These are phyloP conservation scores for Lonchura striata DNA, from an alignment of 2,113 vertebrate genomes.

Conservation along the genomic window DNA sequence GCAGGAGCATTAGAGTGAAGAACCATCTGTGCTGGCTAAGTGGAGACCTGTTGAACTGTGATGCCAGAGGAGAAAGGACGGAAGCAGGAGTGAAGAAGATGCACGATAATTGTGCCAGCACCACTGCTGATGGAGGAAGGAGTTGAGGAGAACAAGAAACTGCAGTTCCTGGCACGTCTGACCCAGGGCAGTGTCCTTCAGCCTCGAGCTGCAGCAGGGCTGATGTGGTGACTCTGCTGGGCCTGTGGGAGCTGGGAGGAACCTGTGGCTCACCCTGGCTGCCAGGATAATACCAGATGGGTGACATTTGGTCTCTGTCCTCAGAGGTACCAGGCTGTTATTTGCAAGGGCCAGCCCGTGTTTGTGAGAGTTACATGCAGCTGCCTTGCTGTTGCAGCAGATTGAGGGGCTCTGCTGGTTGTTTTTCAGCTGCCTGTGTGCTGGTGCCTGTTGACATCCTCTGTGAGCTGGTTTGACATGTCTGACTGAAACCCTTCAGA, in stretches of 20 bases:
- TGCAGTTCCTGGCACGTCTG: background rate
- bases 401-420: background rate
- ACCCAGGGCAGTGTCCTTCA: background rate
- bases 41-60: background rate
- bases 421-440: background rate
- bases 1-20: background rate
- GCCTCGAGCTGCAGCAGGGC: background rate
- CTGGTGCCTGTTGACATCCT: background rate
- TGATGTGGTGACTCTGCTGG: background rate
- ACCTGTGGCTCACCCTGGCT: accelerated
- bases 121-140: background rate
- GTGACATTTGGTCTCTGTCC: background rate
- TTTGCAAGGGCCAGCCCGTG: background rate
- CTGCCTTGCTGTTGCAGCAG: background rate
- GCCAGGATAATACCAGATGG: background rate
- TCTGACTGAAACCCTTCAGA: background rate
- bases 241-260: background rate
- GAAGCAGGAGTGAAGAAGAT: background rate
- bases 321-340: accelerated
- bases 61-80: background rate
- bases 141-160: background rate
- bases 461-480: background rate
- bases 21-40: background rate
- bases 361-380: background rate
- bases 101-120: background rate